phyloP scores from a whole-genome alignment of 2,888 invertebrate species.

The Onthophagus sagittarius region DNA sequence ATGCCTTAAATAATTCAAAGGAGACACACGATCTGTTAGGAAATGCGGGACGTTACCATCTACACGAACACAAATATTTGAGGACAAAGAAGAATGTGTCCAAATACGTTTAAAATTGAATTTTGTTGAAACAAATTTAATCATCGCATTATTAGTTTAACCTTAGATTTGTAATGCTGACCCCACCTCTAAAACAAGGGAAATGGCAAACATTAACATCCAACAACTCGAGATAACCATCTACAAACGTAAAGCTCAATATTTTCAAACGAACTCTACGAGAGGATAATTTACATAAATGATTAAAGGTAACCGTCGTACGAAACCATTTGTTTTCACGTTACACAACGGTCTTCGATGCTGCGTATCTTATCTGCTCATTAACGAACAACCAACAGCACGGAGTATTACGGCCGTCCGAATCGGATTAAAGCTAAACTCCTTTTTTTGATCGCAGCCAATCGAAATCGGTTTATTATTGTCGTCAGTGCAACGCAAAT shows the following conservation, averaged over 20 bases:
- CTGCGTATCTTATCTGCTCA: neutral
- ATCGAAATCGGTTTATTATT: conserved; percentile 1
- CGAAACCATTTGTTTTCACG: neutral
- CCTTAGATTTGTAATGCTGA: no score
- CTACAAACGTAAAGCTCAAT: neutral
- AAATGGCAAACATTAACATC: neutral
- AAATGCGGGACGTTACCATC: neutral
- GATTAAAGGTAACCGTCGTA: neutral
- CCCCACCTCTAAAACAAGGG: neutral
- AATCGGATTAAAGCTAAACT: neutral
- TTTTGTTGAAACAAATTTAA: no score
- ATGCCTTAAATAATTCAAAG: neutral
- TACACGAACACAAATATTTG: neutral
- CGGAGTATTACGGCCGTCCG: neutral
- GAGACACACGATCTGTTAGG: neutral
- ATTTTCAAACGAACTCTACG: neutral
- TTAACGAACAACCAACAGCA: neutral
- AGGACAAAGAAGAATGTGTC: neutral
- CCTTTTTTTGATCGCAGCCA: neutral
- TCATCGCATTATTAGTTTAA: no score
- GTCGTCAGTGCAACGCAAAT: neutral
- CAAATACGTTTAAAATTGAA: no score
- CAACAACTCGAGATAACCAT: neutral
- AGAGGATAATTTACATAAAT: neutral
- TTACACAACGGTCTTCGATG: neutral